Evolutionary conservation across 1,140 invertebrate genomes (phyloP).

Genomic region (Penaeus japonicus): DNA sequence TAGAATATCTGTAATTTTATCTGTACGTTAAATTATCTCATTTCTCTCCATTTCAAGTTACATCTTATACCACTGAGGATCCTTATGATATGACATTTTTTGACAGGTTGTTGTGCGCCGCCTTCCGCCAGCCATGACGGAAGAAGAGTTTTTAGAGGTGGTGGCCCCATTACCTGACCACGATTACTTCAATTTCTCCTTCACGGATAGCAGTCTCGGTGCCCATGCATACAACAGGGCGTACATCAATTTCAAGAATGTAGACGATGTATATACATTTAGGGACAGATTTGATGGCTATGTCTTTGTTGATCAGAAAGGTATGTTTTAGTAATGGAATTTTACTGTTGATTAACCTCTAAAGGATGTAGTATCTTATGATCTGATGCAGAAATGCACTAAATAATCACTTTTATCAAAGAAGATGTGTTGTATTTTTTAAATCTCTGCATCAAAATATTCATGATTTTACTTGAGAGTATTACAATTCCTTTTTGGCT

Average conservation of each 20-base stretch:
- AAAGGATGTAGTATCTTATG: not conserved
- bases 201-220: constrained; percentile 73
- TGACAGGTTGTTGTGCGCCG: constrained; percentile 88
- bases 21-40: too few relatives aligned
- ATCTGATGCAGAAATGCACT: not conserved
- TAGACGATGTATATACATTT: constrained; percentile 83
- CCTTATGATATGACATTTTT: too few relatives aligned
- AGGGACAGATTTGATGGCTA: constrained; percentile 96
- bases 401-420: too few relatives aligned
- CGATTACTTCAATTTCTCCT: constrained; percentile 89
- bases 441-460: too few relatives aligned
- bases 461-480: too few relatives aligned
- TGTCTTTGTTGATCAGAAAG: constrained; percentile 93
- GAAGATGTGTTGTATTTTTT: too few relatives aligned
- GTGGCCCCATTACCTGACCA: constrained; percentile 88
- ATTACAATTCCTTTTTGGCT: too few relatives aligned
- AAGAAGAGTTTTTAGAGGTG: constrained; percentile 88
- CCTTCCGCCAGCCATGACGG: constrained; percentile 88
- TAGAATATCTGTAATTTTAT: too few relatives aligned
- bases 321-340: constrained; percentile 68
- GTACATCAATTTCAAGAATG: constrained; percentile 87
- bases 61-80: too few relatives aligned
- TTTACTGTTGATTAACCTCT: too few relatives aligned
- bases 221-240: constrained; percentile 80
- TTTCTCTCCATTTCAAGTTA: too few relatives aligned